Percentiles rank a stretch among this genome's conserved stretches.
phyloP scores from a whole-genome alignment of 2,113 vertebrate species.

The Cathartes aura region DNA sequence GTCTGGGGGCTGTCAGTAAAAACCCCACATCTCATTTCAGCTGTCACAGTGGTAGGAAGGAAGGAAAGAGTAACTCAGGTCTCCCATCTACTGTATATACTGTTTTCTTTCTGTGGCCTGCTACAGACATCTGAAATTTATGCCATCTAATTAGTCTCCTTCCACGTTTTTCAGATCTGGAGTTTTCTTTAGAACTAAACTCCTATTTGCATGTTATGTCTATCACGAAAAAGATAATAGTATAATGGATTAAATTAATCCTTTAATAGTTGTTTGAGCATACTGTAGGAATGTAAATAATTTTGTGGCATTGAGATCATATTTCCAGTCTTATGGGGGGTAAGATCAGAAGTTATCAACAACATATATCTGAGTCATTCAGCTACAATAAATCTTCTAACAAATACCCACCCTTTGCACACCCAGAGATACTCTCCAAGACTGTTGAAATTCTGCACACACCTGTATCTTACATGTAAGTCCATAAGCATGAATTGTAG shows the following conservation, averaged over 20 bases:
- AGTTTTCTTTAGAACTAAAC: conserved; percentile 12
- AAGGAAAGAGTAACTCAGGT: background rate
- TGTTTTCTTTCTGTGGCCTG: background rate
- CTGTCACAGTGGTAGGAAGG: background rate
- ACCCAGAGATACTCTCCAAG: background rate
- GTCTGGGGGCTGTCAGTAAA: background rate
- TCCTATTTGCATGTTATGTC: background rate
- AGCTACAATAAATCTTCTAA: conserved; percentile 34
- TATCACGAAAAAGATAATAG: background rate
- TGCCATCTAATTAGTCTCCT: background rate
- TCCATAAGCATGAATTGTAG: background rate
- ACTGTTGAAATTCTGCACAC: conserved; percentile 22
- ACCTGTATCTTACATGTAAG: background rate
- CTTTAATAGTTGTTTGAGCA: conserved; percentile 21
- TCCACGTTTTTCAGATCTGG: background rate
- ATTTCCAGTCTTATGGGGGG: conserved; percentile 18
- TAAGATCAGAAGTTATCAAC: conserved; percentile 48
- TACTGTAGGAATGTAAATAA: conserved; percentile 27
- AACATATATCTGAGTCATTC: conserved; percentile 23
- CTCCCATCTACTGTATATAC: background rate
- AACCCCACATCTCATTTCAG: background rate
- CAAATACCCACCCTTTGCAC: conserved; percentile 10
- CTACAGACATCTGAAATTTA: background rate
- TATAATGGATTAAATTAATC: conserved; percentile 52
- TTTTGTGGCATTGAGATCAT: conserved; percentile 10